Percentiles rank a stretch among this genome's conserved stretches.
phyloP scores from a whole-genome alignment of 2,888 invertebrate species.

The Octonoba sinensis region DNA sequence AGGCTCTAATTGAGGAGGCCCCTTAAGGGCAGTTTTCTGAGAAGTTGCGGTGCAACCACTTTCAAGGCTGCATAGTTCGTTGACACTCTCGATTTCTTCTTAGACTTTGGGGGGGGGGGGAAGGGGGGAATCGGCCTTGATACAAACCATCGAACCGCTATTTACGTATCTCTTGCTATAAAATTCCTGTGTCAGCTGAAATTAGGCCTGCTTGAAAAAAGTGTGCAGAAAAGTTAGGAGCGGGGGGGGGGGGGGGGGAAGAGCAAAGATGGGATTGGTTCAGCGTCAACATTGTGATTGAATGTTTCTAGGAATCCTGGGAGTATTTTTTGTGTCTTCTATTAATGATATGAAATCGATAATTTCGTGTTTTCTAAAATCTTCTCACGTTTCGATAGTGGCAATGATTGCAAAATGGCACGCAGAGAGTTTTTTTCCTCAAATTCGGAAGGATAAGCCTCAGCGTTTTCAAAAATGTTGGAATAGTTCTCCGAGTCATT shows the following conservation, averaged over 20 bases:
- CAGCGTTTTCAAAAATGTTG: no score
- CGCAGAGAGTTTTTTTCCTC: no score
- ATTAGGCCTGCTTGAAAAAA: not conserved
- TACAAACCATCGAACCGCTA: not conserved
- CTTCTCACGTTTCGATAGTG: no score
- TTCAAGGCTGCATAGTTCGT: constrained; percentile 38
- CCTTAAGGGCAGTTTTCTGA: not conserved
- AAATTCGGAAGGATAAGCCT: no score
- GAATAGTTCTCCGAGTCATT: no score
- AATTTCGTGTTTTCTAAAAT: no score
- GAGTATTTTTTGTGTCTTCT: no score
- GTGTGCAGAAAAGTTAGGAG: no score
- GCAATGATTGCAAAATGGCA: no score
- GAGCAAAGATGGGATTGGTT: not conserved
- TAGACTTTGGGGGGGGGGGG: not conserved
- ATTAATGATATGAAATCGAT: no score
- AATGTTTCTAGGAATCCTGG: not conserved
- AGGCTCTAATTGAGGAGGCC: constrained; percentile 7
- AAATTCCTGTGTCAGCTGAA: constrained; percentile 39
- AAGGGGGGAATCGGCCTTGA: constrained; percentile 22
- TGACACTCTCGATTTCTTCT: constrained; percentile 12
- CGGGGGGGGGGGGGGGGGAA: no score
- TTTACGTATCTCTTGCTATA: constrained; percentile 15
- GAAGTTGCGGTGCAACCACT: constrained; percentile 16
- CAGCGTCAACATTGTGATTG: not conserved